These are phyloP conservation scores for Miltochrista miniata DNA, from an alignment of 2,888 invertebrate genomes.

Conservation along the genomic window DNA sequence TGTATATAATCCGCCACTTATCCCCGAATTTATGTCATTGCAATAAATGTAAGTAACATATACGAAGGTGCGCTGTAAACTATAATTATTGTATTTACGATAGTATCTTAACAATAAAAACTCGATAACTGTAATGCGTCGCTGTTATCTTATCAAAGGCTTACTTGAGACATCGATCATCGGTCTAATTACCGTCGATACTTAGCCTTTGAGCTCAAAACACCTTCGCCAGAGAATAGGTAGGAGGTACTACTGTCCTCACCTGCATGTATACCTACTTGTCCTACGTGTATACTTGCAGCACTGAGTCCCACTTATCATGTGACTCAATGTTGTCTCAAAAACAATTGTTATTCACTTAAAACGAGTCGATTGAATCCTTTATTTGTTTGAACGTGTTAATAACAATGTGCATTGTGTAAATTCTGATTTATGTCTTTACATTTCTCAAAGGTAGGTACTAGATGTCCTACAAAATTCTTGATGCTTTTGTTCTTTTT, in stretches of 20 bases:
- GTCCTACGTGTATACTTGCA: neutral
- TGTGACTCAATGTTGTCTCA: neutral
- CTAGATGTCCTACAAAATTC: no score
- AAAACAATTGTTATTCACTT: neutral
- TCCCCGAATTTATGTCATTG: constrained; percentile 41
- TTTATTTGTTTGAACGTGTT: neutral
- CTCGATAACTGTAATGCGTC: constrained; percentile 54
- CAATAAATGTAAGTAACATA: constrained; percentile 19
- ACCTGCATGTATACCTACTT: neutral
- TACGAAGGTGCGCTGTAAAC: constrained; percentile 35
- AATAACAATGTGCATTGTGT: neutral
- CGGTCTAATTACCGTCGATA: constrained; percentile 68
- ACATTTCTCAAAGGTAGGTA: no score
- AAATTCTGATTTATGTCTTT: no score
- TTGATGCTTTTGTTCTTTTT: no score
- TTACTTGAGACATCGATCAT: constrained; percentile 78
- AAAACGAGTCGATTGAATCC: neutral
- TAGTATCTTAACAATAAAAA: constrained; percentile 61
- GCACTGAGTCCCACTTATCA: neutral
- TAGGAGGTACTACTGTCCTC: no score
- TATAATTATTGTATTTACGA: constrained; percentile 52
- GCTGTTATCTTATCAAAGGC: constrained; percentile 61
- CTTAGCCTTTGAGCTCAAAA: constrained; percentile 14
- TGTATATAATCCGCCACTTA: constrained; percentile 31
- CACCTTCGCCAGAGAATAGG: neutral